A percentile compares a stretch with the other conserved stretches of the same genome.
Conservation (phyloP, 2,888 invertebrate species). For the Netelia melanura region DNA sequence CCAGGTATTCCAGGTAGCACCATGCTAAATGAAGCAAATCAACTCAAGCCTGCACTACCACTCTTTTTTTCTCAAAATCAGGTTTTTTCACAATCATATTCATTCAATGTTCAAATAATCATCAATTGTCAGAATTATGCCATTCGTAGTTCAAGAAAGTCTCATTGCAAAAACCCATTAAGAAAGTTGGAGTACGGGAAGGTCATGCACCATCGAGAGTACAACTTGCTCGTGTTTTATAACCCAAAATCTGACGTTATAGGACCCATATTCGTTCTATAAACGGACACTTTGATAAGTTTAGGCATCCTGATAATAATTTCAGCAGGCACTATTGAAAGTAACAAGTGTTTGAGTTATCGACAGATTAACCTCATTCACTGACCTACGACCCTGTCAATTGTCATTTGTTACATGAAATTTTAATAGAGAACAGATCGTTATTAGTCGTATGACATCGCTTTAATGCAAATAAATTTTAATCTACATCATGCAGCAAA, state of each 20-base stretch:
- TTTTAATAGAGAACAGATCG: slow-evolving; percentile 2
- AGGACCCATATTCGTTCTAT: not conserved
- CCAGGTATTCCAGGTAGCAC: slow-evolving; percentile 80
- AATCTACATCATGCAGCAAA: slow-evolving; percentile 46
- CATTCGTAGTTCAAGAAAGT: too few species aligned
- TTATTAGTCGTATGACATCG: not conserved
- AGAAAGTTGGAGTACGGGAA: not conserved
- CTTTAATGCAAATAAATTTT: not conserved
- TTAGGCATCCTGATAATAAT: not conserved
- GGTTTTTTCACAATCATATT: slow-evolving; percentile 18
- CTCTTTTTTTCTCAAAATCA: slow-evolving; percentile 22
- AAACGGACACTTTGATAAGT: not conserved
- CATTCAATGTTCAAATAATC: not conserved
- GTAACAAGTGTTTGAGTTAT: not conserved
- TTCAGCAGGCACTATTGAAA: not conserved
- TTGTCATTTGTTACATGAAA: not conserved
- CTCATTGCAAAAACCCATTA: too few species aligned
- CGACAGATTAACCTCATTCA: slow-evolving; percentile 43
- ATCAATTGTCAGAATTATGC: too few species aligned
- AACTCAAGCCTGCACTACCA: slow-evolving; percentile 71
- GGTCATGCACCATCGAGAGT: not conserved
- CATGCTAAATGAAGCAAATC: slow-evolving; percentile 78
- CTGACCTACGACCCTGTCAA: slow-evolving; percentile 20
- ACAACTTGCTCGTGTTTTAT: not conserved
- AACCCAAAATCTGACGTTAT: not conserved